Evolutionary conservation across 2,797 vertebrate species (phyloP), one percentile per base, ranked within the genome.

Genomic region (Echiichthys vipera): DNA sequence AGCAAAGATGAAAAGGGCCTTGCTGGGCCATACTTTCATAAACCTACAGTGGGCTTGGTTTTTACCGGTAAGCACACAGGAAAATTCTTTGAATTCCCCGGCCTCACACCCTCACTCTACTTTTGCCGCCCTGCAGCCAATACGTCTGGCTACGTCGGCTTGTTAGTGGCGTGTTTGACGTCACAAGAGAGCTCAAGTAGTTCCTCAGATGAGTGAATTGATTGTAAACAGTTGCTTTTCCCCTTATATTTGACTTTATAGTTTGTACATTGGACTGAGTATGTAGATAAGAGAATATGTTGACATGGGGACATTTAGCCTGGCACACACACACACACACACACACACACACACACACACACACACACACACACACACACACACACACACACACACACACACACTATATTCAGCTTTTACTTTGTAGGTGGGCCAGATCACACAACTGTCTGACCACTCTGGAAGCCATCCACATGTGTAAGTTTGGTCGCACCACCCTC

Each of bases 1-100:
- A 86, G 80, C 34, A 54, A 64, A 91, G 83, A 88, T 91, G 81
- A 92, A 90, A 92, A 83, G 68, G 39, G 51, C 73, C 54, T 65
- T 7, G 25, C 78, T 81, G 47, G 57, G 82, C 82, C 65, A 42
- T 88, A 77, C 80, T 77, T 89, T 88, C 73, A 88, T 91, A 89
- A 89, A 88, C 68, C 75, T 79, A 40, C 59, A 37, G 58, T 77
- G 85, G 88, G 86, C 71, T 87, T 75, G 89, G 70, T 78, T 64
- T 78, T 77, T 82, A 79, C 79, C 73, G 65, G 88, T 84, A 83
- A 91, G 86, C 78, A 63, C 59, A 80, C 55, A n/a, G 77, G 74
- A 59, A 79, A 87, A 91, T 92, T 91, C 90, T 90, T 91, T 78
- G 83, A 92, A 93, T 92, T 90, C 88, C 71, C 84, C 71, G 64